Percentiles rank a stretch among this genome's conserved stretches.
Evolutionary conservation across 1,140 invertebrate genomes (phyloP).

Genomic region (Chironomus striatipennis): DNA sequence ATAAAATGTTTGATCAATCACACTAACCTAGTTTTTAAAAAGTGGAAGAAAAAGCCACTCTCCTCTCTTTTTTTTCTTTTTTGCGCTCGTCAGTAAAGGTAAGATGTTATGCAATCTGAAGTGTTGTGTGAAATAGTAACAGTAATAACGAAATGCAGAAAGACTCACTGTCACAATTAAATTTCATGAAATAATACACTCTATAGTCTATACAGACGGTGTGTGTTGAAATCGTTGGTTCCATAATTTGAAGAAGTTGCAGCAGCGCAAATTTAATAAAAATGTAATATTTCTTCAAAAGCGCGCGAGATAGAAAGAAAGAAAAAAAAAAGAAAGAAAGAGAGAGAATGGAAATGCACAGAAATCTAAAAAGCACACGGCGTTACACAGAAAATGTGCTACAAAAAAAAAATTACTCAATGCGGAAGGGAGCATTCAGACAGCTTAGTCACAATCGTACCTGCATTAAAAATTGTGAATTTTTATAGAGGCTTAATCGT

Average conservation of each 20-base stretch:
- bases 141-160: not conserved
- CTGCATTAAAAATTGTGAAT: too few species aligned
- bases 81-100: conserved; percentile 5
- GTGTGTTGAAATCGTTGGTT: not conserved
- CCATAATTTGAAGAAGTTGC: not conserved
- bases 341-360: not conserved
- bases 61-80: conserved; percentile 11
- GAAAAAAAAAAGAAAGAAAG: not conserved
- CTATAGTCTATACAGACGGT: not conserved
- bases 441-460: not conserved
- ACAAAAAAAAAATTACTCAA: conserved; percentile 4
- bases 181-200: conserved; percentile 11
- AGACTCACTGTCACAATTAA: conserved; percentile 12
- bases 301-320: not conserved
- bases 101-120: not conserved
- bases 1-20: conserved; percentile 17
- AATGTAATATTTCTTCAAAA: too few species aligned
- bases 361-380: not conserved
- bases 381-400: not conserved
- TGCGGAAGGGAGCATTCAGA: conserved; percentile 5
- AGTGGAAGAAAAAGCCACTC: conserved; percentile 10
- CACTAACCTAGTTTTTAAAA: conserved; percentile 13
- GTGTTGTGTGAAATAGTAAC: not conserved
- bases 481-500: too few species aligned
- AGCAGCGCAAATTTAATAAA: not conserved